phyloP scores from a whole-genome alignment of 2,797 vertebrate genomes.

The Fringilla coelebs region DNA sequence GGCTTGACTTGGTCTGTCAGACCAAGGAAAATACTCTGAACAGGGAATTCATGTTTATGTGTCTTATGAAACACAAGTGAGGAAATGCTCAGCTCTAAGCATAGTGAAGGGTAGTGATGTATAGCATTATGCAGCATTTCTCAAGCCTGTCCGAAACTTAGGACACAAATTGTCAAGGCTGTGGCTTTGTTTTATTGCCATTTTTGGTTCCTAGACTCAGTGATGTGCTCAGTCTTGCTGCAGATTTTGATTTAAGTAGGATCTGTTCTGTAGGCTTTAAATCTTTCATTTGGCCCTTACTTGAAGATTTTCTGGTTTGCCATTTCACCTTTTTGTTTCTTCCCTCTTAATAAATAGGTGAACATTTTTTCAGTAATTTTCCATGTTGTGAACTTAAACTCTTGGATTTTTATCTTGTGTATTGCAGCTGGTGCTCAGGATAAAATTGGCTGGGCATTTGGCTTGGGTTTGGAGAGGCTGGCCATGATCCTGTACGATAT shows the following conservation, averaged over 20 bases:
- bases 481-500: constrained; percentile 91
- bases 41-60: neutral
- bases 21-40: neutral
- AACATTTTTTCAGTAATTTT: neutral
- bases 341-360: neutral
- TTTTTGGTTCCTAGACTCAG: neutral
- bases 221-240: neutral
- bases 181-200: neutral
- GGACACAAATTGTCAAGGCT: neutral
- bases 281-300: neutral
- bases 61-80: neutral
- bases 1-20: neutral
- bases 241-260: neutral
- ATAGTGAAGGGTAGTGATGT: neutral
- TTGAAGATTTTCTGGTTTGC: neutral
- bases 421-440: constrained; percentile 84
- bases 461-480: constrained; percentile 90
- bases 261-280: neutral
- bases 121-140: neutral
- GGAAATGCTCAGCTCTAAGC: neutral
- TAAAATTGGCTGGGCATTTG: constrained; percentile 93
- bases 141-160: neutral
- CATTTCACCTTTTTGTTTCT: neutral
- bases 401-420: constrained; percentile 19
- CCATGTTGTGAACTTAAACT: neutral